Percentiles rank a stretch among this genome's conserved stretches.
Conservation (phyloP, 1,140 invertebrate genomes). For the Drosophila paulistorum region DNA sequence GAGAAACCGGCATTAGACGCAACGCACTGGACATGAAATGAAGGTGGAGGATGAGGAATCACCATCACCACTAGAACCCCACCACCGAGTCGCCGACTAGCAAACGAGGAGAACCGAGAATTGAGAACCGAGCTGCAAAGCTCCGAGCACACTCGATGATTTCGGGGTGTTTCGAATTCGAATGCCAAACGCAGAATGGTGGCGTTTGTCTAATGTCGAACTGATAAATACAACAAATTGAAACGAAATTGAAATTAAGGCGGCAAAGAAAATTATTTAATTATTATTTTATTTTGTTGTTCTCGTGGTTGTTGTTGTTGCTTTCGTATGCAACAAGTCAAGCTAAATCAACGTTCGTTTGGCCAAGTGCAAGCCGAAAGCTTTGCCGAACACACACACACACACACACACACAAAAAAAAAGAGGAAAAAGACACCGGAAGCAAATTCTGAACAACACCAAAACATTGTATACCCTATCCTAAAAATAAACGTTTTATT, state of each 20-base stretch:
- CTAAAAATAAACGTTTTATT: too few relatives aligned
- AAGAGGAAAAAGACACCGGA: not conserved
- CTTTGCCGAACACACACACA: conserved; percentile 1
- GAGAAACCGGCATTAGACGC: conserved; percentile 18
- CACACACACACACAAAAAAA: not conserved
- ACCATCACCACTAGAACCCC: not conserved
- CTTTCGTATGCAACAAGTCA: conserved; percentile 7
- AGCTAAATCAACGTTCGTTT: conserved; percentile 4
- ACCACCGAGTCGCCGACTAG: too few relatives aligned
- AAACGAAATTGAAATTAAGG: conserved; percentile 59
- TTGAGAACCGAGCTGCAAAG: not conserved
- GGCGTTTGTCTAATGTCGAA: conserved; percentile 54
- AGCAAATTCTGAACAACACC: not conserved
- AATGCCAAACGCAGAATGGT: conserved; percentile 63
- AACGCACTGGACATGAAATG: too few relatives aligned
- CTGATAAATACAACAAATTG: conserved; percentile 71
- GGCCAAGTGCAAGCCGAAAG: conserved; percentile 46
- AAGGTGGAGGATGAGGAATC: not conserved
- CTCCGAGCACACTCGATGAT: not conserved
- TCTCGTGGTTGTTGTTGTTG: not conserved
- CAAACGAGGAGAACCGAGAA: not conserved
- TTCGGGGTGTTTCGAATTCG: conserved; percentile 16
- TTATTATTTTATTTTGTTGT: conserved; percentile 50
- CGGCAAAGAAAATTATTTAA: conserved; percentile 77
- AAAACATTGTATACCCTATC: not conserved